Evolutionary conservation across 2,113 vertebrate species (phyloP), one percentile per base, ranked within the genome.

Genomic region (Dryoscopus gambensis): DNA sequence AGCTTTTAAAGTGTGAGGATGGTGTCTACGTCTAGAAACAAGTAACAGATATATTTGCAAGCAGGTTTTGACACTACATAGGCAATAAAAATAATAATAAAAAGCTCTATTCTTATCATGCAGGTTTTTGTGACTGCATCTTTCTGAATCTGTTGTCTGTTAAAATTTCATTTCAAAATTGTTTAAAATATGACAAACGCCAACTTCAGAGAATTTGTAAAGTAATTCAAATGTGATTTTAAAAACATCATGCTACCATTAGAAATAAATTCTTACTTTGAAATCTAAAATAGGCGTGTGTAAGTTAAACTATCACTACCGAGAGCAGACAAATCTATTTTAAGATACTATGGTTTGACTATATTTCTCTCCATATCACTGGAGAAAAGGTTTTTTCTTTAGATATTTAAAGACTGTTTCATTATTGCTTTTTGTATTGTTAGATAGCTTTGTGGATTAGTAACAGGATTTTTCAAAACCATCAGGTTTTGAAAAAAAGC

Each of bases 281-380:
- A 85, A 90, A 63, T 95, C 60, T 82, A 74, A 84, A 93, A 89
- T 62, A 93, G 56, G 39, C n/a, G 24, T 57, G 37, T 89, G 79
- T 82, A 86, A 95, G 93, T 94, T 89, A 94, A 97, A 74, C 71
- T 80, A 89, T 94, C 89, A 71, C 40, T 89, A 65, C 35, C 11
- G 39, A 55, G 47, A 92, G 73, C 53, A 96, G 85, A 63, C 39
- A 60, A 77, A 64, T 90, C 85, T 89, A 87, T 96, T 96, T 92
- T 96, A 88, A 90, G 85, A 37, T 89, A 31, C n/a, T 80, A 23
- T 23, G 7, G 56, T 67, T 90, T 88, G n/a, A 88, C 56, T 93
- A 0, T 46, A n/a, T 91, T 83, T 93, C 65, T 71, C 28, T 69
- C 62, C 1, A 0, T 93, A 55, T 83, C 46, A 23, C 31, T 39